Conservation (phyloP, 2,888 invertebrate genomes). For the Pheosia tremula region DNA sequence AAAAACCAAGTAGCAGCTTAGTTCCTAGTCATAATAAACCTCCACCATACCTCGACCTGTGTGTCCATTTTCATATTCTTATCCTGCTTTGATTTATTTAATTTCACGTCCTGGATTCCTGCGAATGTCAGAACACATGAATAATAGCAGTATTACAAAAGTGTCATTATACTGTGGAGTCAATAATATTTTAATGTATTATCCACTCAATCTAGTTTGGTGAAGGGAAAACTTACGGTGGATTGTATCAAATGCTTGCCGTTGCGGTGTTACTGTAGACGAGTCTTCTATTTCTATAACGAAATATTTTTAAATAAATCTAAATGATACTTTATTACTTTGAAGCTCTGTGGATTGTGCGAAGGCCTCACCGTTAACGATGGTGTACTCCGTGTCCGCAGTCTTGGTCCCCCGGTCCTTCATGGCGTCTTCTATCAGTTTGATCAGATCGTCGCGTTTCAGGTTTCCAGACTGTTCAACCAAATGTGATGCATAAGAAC, state of each 20-base stretch:
- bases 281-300: background rate
- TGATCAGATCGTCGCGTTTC: constrained; percentile 19
- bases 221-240: background rate
- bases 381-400: background rate
- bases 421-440: constrained; percentile 12
- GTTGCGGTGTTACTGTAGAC: background rate
- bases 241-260: background rate
- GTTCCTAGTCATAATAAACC: background rate
- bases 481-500: too few species aligned
- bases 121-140: background rate
- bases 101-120: background rate
- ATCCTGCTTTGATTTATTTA: background rate
- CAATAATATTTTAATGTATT: too few species aligned
- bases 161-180: background rate
- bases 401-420: background rate
- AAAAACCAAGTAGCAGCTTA: too few species aligned
- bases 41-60: background rate
- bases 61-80: background rate
- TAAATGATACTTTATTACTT: background rate
- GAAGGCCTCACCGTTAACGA: background rate
- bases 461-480: background rate
- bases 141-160: background rate
- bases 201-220: too few species aligned
- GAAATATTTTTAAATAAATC: too few species aligned
- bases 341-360: background rate